Conservation (phyloP, 2,113 vertebrate species). For the Myrmecobius fasciatus region DNA sequence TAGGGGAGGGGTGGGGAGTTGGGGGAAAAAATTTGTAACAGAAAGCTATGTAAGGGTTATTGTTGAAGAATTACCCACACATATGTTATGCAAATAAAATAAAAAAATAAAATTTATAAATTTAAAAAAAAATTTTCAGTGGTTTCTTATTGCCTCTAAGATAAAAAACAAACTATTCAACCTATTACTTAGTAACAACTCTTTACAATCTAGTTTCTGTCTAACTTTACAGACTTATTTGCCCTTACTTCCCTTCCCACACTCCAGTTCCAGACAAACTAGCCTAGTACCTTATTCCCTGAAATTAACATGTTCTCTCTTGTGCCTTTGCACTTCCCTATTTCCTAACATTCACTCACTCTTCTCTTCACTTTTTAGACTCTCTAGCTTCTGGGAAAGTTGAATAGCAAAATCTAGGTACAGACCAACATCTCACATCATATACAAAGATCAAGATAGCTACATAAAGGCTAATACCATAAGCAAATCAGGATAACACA, state of each 20-base stretch:
- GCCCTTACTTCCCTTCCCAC: neutral
- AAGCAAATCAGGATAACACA: neutral
- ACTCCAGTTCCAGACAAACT: neutral
- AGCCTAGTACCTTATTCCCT: neutral
- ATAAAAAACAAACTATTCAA: neutral
- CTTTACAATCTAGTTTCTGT: neutral
- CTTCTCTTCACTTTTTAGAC: neutral
- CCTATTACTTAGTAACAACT: neutral
- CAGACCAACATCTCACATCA: neutral
- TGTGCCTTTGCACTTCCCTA: neutral
- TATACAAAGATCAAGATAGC: neutral
- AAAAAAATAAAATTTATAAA: too few relatives aligned
- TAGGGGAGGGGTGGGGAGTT: too few relatives aligned
- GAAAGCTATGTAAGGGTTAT: too few relatives aligned
- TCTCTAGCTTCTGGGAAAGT: neutral
- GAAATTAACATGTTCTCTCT: neutral
- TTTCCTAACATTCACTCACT: neutral
- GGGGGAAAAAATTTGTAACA: too few relatives aligned
- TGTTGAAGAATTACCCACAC: too few relatives aligned
- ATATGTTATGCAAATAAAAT: too few relatives aligned
- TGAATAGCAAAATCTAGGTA: neutral
- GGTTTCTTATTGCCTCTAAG: neutral
- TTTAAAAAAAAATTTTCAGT: neutral
- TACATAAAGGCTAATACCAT: neutral
- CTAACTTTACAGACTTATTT: neutral